phyloP scores from a whole-genome alignment of 2,113 vertebrate genomes.

The Anolis sagrei region DNA sequence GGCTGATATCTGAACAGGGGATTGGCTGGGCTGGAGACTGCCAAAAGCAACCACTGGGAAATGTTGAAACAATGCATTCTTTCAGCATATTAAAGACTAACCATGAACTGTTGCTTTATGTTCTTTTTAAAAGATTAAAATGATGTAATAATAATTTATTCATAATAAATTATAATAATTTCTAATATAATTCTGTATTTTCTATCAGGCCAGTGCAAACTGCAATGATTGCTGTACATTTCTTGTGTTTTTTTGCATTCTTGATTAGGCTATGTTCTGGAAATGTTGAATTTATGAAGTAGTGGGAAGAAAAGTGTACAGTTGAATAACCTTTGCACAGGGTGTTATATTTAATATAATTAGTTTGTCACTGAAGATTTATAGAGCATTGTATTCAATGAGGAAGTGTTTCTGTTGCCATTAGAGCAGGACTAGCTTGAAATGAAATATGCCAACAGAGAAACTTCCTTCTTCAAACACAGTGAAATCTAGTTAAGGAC shows the following conservation, averaged over 20 bases:
- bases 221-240: conserved; percentile 21
- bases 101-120: conserved; percentile 11
- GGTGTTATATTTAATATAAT: conserved; percentile 41
- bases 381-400: conserved; percentile 30
- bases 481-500: conserved; percentile 61
- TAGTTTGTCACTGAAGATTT: conserved; percentile 65
- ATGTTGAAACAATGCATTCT: background rate
- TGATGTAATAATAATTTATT: background rate
- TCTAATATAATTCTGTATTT: conserved; percentile 31
- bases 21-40: too few relatives aligned
- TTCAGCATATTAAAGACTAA: background rate
- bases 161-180: conserved; percentile 3
- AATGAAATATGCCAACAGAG: conserved; percentile 58
- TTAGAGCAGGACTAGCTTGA: conserved; percentile 53
- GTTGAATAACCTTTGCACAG: conserved; percentile 31
- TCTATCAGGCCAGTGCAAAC: conserved; percentile 12
- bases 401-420: conserved; percentile 49
- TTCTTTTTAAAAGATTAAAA: background rate
- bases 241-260: background rate
- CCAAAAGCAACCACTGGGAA: too few relatives aligned
- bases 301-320: conserved; percentile 25
- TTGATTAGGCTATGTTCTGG: conserved; percentile 46
- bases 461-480: conserved; percentile 47
- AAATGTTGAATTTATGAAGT: conserved; percentile 53
- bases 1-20: too few relatives aligned